phyloP scores from a whole-genome alignment of 23 tunicate species.

The Botrylloides violaceus region DNA sequence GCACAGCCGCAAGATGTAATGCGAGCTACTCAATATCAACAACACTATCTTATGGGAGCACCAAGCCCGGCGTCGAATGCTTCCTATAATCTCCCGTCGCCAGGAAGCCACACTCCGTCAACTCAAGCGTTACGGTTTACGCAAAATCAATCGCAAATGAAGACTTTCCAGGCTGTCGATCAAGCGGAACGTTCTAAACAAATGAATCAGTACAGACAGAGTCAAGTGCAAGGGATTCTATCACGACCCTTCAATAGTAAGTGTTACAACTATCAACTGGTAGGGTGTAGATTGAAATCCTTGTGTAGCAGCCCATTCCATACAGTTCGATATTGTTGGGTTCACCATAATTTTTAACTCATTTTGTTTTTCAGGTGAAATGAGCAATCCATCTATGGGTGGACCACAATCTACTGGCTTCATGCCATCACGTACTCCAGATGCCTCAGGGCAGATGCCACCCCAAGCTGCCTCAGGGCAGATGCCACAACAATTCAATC shows the following conservation, averaged over 20 bases:
- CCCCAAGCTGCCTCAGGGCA: no score
- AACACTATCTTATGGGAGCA: neutral
- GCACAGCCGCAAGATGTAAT: neutral
- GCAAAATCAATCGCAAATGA: neutral
- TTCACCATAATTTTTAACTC: no score
- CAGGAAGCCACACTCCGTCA: constrained; percentile 12
- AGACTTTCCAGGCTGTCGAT: constrained; percentile 21
- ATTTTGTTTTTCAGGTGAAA: neutral
- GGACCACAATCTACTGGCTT: neutral
- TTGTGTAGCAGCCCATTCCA: no score
- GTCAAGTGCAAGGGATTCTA: constrained; percentile 56
- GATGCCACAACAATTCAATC: no score
- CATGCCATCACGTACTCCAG: constrained; percentile 8
- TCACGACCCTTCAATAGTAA: constrained; percentile 73
- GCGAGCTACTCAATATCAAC: constrained; percentile 8
- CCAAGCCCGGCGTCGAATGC: neutral
- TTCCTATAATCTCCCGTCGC: neutral
- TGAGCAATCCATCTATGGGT: neutral
- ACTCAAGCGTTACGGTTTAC: neutral
- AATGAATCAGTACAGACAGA: constrained; percentile 30
- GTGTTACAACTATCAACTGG: no score
- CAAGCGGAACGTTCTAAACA: constrained; percentile 30
- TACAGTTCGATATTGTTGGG: no score
- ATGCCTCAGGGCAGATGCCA: neutral
- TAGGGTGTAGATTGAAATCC: no score